phyloP scores from a whole-genome alignment of 23 tunicate species.

The Phallusia fumigata region DNA sequence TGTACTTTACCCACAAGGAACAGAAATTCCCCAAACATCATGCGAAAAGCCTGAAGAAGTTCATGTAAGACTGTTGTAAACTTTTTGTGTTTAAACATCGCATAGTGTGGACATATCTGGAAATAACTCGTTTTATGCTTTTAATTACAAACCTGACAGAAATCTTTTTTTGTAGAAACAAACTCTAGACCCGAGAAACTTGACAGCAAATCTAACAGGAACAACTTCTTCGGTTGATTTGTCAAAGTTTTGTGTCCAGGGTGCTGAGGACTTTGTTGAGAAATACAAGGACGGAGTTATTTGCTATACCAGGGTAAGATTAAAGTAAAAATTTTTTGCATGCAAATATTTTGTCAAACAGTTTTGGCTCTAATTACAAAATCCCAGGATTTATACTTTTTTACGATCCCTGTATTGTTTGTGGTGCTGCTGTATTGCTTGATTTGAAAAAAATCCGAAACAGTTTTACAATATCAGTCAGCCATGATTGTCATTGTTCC shows the following conservation, averaged over 20 bases:
- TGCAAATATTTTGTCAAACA: too few species aligned
- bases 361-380: too few species aligned
- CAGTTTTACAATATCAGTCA: too few species aligned
- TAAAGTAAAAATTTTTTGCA: background rate
- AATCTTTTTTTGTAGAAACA: background rate
- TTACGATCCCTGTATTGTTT: too few species aligned
- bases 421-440: too few species aligned
- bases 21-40: conserved; percentile 11
- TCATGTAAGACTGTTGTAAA: conserved; percentile 29
- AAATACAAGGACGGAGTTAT: conserved; percentile 95
- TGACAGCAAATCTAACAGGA: conserved; percentile 20
- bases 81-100: background rate
- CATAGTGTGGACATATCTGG: too few species aligned
- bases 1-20: conserved; percentile 25
- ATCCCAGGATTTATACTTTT: too few species aligned
- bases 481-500: too few species aligned
- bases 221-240: conserved; percentile 27
- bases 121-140: too few species aligned
- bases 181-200: conserved; percentile 70
- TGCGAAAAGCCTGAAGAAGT: conserved; percentile 10
- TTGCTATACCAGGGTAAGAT: conserved; percentile 63
- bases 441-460: too few species aligned
- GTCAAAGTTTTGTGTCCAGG: conserved; percentile 63
- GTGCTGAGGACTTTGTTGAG: conserved; percentile 84
- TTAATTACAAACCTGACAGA: background rate